Conservation (phyloP, 2,797 vertebrate genomes). For the Threskiornis aethiopicus region DNA sequence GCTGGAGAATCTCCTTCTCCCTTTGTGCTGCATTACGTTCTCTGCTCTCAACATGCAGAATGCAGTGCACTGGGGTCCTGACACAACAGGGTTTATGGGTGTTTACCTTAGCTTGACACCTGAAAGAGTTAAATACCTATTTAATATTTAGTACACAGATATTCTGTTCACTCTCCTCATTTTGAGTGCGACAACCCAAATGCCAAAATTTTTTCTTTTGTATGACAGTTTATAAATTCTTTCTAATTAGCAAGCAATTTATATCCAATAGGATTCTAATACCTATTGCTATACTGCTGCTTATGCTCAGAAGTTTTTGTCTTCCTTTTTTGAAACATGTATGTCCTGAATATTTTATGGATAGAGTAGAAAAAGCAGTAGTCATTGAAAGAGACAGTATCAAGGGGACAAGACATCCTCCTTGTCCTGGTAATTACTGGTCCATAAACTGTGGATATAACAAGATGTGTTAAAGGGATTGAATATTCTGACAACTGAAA, state of each 20-base stretch:
- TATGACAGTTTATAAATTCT: not conserved
- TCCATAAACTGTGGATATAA: not conserved
- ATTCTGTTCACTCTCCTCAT: not conserved
- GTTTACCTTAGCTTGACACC: not conserved
- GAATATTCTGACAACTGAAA: not conserved
- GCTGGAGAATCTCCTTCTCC: not conserved
- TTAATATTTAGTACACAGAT: not conserved
- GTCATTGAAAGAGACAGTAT: not conserved
- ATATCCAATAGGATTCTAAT: not conserved
- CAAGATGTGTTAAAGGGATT: not conserved
- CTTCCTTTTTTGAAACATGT: not conserved
- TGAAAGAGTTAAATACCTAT: not conserved
- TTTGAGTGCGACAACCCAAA: not conserved
- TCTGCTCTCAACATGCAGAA: not conserved
- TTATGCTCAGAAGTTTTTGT: not conserved
- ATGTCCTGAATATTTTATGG: not conserved
- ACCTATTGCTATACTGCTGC: not conserved
- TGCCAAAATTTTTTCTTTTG: accelerated
- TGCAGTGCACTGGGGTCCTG: not conserved
- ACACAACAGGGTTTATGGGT: not conserved
- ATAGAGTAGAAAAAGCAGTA: not conserved
- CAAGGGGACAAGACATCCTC: not conserved
- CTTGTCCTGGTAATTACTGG: not conserved
- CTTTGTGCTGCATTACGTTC: not conserved
- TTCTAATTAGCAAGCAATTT: not conserved